These are phyloP conservation scores for Drosophila lowei DNA, from an alignment of 1,140 invertebrate genomes.

Conservation along the genomic window DNA sequence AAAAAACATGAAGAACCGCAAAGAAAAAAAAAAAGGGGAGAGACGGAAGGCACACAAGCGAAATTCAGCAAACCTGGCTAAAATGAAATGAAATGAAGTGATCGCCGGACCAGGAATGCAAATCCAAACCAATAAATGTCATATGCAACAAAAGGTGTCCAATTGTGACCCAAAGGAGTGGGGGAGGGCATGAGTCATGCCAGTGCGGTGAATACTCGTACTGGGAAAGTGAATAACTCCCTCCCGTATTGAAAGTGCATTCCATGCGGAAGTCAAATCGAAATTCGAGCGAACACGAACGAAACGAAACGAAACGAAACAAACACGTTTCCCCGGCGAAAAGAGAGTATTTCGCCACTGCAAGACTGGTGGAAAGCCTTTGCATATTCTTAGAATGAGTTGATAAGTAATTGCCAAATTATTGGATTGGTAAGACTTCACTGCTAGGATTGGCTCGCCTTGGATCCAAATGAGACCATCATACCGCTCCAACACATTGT, in stretches of 20 bases:
- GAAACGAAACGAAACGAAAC: neutral
- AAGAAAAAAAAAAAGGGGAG: slow-evolving; percentile 9
- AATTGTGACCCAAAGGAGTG: slow-evolving; percentile 39
- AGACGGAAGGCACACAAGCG: too few species aligned
- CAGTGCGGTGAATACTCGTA: neutral
- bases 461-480: too few species aligned
- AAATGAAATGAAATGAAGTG: slow-evolving; percentile 14
- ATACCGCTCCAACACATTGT: too few species aligned
- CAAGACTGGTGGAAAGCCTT: too few species aligned
- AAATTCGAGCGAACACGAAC: slow-evolving; percentile 16
- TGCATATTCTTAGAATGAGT: too few species aligned
- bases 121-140: slow-evolving; percentile 15
- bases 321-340: too few species aligned
- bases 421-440: too few species aligned
- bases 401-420: too few species aligned
- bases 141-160: slow-evolving; percentile 40
- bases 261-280: slow-evolving; percentile 33
- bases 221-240: slow-evolving; percentile 8
- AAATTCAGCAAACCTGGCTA: slow-evolving; percentile 23
- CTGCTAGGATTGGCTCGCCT: too few species aligned
- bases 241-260: slow-evolving; percentile 14
- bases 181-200: slow-evolving; percentile 31
- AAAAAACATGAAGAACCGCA: neutral
- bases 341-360: too few species aligned
- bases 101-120: slow-evolving; percentile 1